Evolutionary conservation across 2,113 vertebrate genomes (phyloP), one percentile per base, ranked within the genome.

Genomic region (Anas platyrhynchos): DNA sequence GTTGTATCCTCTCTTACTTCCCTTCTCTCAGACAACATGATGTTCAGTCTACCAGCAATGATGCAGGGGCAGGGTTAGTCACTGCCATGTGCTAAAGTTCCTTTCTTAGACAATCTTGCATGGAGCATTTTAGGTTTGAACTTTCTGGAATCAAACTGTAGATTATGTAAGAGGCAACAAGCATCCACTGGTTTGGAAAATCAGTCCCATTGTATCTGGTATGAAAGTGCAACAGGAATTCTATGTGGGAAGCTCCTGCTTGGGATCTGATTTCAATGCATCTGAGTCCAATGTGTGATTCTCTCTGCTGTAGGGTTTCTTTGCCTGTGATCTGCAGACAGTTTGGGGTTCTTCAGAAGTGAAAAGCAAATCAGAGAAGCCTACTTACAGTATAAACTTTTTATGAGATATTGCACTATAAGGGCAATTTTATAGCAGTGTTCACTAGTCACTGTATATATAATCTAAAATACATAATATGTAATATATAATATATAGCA

Each of bases 161-260:
- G 3, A 31, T 88, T 75, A 23, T 54, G 23, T 34, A 50, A 86
- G 44, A 44, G 31, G 11, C 32, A 79, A n/a, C 34, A 89, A 58
- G 18, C 41, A 62, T 36, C 6, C 20, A 46, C 23, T 3, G 13
- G 32, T 67, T 69, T 50, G 36, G 73, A 73, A 66, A 76, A 80
- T 16, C 26, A 55, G 22, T 62, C 46, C 44, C 0, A 0, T 3
- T 9, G 11, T 6, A 38, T 44, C 58, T 38, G n/a, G 25, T n/a
- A n/a, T 52, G 59, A 69, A 83, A 54, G 14, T 1, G 0, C 16
- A 27, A 38, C 9, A 66, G 44, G 20, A 78, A 16, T 14, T 23
- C 8, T 9, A 10, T 20, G 10, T 27, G 11, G 43, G 46, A 32
- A 87, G 5, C 18, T 89, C 29, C 48, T 43, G 7, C 18, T 67